phyloP scores from a whole-genome alignment of 2,797 vertebrate genomes.

The Microhierax caerulescens region DNA sequence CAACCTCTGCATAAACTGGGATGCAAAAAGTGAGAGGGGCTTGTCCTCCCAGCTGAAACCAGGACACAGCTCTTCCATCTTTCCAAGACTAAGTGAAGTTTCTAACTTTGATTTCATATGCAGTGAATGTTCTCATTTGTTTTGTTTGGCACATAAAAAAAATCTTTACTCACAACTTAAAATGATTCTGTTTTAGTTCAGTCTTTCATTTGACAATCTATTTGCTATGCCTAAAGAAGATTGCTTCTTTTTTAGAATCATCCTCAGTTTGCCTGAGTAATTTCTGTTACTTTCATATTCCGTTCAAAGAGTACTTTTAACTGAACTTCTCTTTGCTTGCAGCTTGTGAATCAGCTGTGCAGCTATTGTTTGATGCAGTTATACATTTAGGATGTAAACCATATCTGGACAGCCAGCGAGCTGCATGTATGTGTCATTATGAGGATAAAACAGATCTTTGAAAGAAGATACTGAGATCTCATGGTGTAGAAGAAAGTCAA shows the following conservation, averaged over 20 bases:
- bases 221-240: background rate
- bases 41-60: too few relatives aligned
- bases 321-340: slow-evolving; percentile 11
- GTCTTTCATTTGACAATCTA: background rate
- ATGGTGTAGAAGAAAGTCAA: background rate
- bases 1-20: background rate
- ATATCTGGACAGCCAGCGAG: slow-evolving; percentile 94
- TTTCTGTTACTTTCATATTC: background rate
- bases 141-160: background rate
- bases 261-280: background rate
- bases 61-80: background rate
- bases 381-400: slow-evolving; percentile 97
- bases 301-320: background rate
- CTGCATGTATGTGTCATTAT: slow-evolving; percentile 87
- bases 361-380: slow-evolving; percentile 90
- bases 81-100: background rate
- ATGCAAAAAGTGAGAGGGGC: background rate
- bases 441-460: slow-evolving; percentile 89
- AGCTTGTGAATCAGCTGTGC: slow-evolving; percentile 92
- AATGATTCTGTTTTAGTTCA: background rate
- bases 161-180: background rate
- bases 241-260: background rate
- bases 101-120: background rate
- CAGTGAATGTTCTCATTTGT: background rate
- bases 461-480: slow-evolving; percentile 41